Conservation (phyloP, 1,140 invertebrate species). For the Phymorhynchus buccinoides region DNA sequence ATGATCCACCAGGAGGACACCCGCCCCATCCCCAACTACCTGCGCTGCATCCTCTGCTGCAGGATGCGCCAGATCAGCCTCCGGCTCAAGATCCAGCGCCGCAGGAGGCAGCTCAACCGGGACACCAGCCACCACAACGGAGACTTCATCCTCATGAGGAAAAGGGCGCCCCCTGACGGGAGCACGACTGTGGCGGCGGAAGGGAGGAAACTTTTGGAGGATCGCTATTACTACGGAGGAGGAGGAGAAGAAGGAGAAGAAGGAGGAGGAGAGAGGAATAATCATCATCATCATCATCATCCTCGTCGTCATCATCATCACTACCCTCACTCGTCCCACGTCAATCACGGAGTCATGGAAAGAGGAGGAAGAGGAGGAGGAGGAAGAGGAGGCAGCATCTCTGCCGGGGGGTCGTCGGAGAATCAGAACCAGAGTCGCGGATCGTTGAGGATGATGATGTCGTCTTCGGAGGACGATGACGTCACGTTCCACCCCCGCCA, state of each 20-base stretch:
- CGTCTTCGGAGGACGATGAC: not conserved
- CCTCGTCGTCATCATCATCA: not conserved
- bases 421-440: too few species aligned
- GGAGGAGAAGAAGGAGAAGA: not conserved
- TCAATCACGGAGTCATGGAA: not conserved
- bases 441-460: not conserved
- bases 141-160: slow-evolving; percentile 29
- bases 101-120: not conserved
- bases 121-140: slow-evolving; percentile 32
- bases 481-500: not conserved
- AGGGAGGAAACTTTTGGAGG: not conserved
- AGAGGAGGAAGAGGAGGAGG: not conserved
- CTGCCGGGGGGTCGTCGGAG: too few species aligned
- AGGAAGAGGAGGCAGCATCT: not conserved
- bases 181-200: not conserved
- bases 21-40: slow-evolving; percentile 44
- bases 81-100: slow-evolving; percentile 20
- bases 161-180: slow-evolving; percentile 24
- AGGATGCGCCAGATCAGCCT: slow-evolving; percentile 25
- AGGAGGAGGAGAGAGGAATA: not conserved
- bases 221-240: not conserved
- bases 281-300: not conserved
- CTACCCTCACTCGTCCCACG: not conserved
- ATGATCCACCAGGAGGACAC: slow-evolving; percentile 54
- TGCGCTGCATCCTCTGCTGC: slow-evolving; percentile 48